Base-by-base conservation (phyloP, 2,113 vertebrate species). In the Megalops atlanticus region DNA sequence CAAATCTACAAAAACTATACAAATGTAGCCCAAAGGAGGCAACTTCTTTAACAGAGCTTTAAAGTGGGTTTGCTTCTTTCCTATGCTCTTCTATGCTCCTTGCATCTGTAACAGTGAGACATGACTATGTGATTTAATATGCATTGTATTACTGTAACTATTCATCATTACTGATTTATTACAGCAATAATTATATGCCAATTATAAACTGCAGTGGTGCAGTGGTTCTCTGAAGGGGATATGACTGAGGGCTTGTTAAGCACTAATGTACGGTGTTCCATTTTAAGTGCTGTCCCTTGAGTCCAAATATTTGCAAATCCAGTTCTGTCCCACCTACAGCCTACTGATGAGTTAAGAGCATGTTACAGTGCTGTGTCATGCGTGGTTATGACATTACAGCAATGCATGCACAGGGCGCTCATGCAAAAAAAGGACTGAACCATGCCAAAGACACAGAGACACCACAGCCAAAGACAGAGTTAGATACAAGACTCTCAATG, bases 401-500 rank as follows among this genome's bases (percentile, higher is more conserved):
- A 79, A 47, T 36, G 47, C 79, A 88, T 82, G 77, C 84, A 27
- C 52, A 74, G 21, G 77, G 58, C 74, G 12, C 33, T 83, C 81
- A 88, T 85, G 83, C 87, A 88, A 74, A 71, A n/a, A n/a, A 33
- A 33, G 38, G 24, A 73, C 40, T 47, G 54, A 35, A 52, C 4
- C 83, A 85, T 80, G 87, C 85, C 36, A 70, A 40, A 47, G 80
- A 82, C 87, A 21, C 15, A n/a, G 58, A 43, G 85, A 71, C 58
- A 74, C 35, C 74, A n/a, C 16, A 78, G 75, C 31, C 0, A 43
- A 58, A 77, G 54, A 15, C 27, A 40, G 43, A 18, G 77, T 80
- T 78, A 81, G 31, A 84, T 76, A 77, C 82, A 83, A 47, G 41
- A 27, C 76, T 54, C 36, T 64, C 47, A 74, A 78, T 21, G 18